A percentile compares a stretch with the other conserved stretches of the same genome.
phyloP scores from a whole-genome alignment of 1,140 invertebrate genomes.

The Gonatopus flavifemur region DNA sequence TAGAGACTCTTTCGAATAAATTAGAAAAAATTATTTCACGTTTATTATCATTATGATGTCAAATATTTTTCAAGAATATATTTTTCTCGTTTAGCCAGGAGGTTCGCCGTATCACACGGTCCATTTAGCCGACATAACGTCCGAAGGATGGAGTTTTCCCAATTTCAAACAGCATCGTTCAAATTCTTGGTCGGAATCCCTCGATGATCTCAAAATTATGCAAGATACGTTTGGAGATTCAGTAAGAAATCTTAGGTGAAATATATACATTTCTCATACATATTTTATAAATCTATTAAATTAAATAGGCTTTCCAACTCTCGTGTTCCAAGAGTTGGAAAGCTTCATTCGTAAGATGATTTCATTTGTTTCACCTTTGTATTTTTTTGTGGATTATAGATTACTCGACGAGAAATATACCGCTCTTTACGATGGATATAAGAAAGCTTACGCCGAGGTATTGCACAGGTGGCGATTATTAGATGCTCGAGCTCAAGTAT shows the following conservation, averaged over 20 bases:
- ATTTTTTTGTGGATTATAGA: constrained; percentile 27
- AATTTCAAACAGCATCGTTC: constrained; percentile 75
- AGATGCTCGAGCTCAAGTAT: constrained; percentile 77
- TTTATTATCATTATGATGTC: not conserved
- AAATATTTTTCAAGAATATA: no score
- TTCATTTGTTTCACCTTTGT: constrained; percentile 10
- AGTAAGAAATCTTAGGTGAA: constrained; percentile 48
- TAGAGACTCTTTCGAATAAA: no score
- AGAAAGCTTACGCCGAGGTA: constrained; percentile 85
- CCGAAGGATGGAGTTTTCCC: constrained; percentile 74
- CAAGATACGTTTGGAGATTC: constrained; percentile 41
- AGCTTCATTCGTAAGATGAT: not conserved
- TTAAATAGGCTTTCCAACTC: no score
- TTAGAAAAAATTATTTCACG: no score
- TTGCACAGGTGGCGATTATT: constrained; percentile 81
- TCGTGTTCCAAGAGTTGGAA: constrained; percentile 44
- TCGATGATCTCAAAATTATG: constrained; percentile 68
- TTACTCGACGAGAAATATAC: constrained; percentile 60
- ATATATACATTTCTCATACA: no score
- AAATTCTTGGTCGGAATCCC: constrained; percentile 85
- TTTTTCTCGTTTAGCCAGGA: constrained; percentile 64
- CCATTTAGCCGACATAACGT: constrained; percentile 77
- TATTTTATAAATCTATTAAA: no score
- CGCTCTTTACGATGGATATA: constrained; percentile 81
- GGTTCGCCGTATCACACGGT: constrained; percentile 91